Base-by-base conservation (phyloP, 2,888 invertebrate species). In the Ypsolopha sequella region DNA sequence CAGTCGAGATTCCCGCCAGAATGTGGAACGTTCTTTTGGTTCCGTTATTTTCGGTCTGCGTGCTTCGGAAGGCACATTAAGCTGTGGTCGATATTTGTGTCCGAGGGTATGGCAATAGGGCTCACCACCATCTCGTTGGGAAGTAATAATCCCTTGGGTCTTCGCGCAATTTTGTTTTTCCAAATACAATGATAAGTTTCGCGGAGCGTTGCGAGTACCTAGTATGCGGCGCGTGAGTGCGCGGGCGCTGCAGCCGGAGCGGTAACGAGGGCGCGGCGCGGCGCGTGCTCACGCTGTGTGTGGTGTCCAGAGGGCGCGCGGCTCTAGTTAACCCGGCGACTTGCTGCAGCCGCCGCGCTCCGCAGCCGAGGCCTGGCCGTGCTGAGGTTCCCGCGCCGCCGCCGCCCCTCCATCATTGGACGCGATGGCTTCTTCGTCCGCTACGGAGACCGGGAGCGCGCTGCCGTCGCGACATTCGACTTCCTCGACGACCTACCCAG, bases 401-500 rank as follows among this genome's bases (percentile, higher is more conserved):
- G 76, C 64, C 88, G 94, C 53, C 91, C 93, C 48, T 91, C 92
- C 67, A 93, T 94, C 82, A 89, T 94, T 66, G 93, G 92, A 62
- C 89, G 93, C 55, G 90, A 91, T 58, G 93, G 92, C 66, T 92
- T 94, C 87, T 94, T 90, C 88, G 91, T 92, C 56, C 89, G 93
- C 61, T 94, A 90, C 85, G 93, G 93, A 48, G 92, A 92, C 62
- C 90, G 91, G 67, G 93, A 94, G 70, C 88, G 89, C 56, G 93
- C 92, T 69, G 93, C 93, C 56, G 92, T 94, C 61, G 91, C 93
- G 56, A 91, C 90, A 63, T 94, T 94, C 84, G 93, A 93, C 84
- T 94, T 94, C 87, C 89, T 94, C 63, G 91, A 93, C 76, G 91
- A 65, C 77, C 92, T 63, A 24, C 24, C 24, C 24, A 80, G 87